Percentiles rank a stretch among this genome's conserved stretches.
phyloP scores from a whole-genome alignment of 2,797 vertebrate species.

The Scomberomorus guttatus region DNA sequence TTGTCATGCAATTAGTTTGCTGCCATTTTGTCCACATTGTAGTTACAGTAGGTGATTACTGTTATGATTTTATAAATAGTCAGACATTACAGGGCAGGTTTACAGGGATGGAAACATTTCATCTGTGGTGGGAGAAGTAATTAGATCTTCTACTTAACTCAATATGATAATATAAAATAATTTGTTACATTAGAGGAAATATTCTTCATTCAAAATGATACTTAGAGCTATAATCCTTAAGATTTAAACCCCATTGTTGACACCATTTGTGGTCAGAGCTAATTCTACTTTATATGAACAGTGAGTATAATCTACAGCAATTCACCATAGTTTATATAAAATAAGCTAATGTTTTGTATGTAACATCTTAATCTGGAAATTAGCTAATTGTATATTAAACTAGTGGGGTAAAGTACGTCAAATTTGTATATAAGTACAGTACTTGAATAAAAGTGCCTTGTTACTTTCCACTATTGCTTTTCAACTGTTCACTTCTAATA shows the following conservation, averaged over 20 bases:
- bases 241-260: background rate
- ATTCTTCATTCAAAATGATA: background rate
- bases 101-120: background rate
- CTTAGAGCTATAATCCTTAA: background rate
- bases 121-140: background rate
- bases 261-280: no score
- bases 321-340: background rate
- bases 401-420: background rate
- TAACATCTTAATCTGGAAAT: background rate
- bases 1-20: constrained; percentile 2
- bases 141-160: background rate
- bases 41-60: background rate
- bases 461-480: background rate
- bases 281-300: background rate
- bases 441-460: background rate
- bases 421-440: background rate
- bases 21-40: background rate
- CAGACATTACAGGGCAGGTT: background rate
- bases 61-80: background rate
- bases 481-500: background rate
- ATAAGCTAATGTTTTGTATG: background rate
- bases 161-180: no score
- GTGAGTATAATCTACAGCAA: background rate
- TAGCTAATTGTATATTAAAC: background rate
- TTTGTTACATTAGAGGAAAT: no score